These are phyloP conservation scores for Accipiter virgatus DNA, from an alignment of 2,113 vertebrate species.

Conservation along the genomic window DNA sequence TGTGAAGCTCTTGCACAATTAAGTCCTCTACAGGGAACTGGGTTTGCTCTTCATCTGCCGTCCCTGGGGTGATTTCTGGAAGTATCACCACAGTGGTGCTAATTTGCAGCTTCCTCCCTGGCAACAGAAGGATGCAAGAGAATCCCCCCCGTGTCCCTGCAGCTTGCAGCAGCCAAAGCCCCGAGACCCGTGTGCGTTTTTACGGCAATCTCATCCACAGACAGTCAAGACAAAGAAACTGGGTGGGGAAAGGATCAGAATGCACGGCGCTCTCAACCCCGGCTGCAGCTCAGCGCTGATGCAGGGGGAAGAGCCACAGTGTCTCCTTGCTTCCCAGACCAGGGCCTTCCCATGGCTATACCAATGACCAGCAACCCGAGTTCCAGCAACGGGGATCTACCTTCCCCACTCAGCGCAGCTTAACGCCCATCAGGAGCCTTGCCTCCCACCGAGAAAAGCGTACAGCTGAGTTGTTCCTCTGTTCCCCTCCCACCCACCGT, in stretches of 20 bases:
- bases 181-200: neutral
- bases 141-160: neutral
- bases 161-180: neutral
- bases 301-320: neutral
- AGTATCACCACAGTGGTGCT: neutral
- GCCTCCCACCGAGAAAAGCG: neutral
- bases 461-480: rapidly evolving
- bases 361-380: rapidly evolving
- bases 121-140: neutral
- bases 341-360: neutral
- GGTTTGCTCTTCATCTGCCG: neutral
- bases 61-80: neutral
- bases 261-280: neutral
- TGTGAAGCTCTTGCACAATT: neutral
- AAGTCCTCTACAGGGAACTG: neutral
- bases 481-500: rapidly evolving
- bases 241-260: neutral
- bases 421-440: rapidly evolving
- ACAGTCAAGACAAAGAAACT: conserved; percentile 34
- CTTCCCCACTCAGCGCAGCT: neutral
- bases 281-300: neutral
- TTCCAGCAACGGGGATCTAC: neutral
- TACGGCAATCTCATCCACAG: neutral
- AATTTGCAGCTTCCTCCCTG: neutral
- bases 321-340: neutral